Conservation (phyloP, 1,140 invertebrate species). For the Lithobius niger region DNA sequence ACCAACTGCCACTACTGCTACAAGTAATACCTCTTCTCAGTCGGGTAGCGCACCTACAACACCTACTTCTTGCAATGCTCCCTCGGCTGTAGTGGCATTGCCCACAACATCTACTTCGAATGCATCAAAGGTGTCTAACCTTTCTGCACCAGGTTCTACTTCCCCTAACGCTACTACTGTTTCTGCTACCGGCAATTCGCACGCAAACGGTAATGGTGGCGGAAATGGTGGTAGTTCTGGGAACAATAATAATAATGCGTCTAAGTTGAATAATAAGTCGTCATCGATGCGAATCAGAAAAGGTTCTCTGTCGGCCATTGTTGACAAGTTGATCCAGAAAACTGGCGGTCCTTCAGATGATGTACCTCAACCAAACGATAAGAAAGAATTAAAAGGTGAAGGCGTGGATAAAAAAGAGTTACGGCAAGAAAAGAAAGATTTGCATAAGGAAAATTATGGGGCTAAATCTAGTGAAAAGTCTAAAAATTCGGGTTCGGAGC, state of each 20-base stretch:
- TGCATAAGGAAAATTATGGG: constrained; percentile 21
- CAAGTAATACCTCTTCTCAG: constrained; percentile 12
- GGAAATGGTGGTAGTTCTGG: background rate
- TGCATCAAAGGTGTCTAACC: no score
- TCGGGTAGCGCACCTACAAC: background rate
- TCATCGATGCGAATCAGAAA: constrained; percentile 54
- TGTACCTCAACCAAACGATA: background rate
- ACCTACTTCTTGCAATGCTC: background rate
- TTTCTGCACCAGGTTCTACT: background rate
- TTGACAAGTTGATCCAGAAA: constrained; percentile 55
- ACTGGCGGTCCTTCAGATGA: background rate
- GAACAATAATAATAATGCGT: no score
- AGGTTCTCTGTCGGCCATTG: constrained; percentile 64
- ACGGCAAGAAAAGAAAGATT: constrained; percentile 16
- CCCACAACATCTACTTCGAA: background rate
- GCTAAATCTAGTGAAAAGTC: constrained; percentile 17
- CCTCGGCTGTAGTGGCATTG: background rate
- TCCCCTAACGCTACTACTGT: background rate
- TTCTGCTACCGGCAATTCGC: background rate
- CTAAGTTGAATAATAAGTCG: constrained; percentile 6
- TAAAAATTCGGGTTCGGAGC: constrained; percentile 14
- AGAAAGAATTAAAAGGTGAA: background rate
- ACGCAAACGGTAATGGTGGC: background rate
- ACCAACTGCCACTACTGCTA: constrained; percentile 3
- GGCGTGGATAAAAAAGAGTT: background rate